Percentiles rank a stretch among this genome's conserved stretches.
Conservation (phyloP, 2,797 vertebrate genomes). For the Toxotes lorentzi region DNA sequence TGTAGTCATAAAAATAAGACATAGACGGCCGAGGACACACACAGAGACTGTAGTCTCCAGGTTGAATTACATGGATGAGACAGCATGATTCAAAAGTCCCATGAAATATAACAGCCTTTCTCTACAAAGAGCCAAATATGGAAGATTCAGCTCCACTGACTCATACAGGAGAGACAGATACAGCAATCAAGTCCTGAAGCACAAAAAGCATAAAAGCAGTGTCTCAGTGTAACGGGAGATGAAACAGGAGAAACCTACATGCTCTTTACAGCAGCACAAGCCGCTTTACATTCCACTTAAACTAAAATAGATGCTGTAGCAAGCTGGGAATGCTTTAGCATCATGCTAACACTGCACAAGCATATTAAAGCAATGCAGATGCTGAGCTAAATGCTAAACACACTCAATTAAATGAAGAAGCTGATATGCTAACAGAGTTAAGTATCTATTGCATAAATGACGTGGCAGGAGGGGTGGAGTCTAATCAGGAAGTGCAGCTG, state of each 20-base stretch:
- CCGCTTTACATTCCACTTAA: conserved; percentile 24
- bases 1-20: conserved; percentile 9
- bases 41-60: neutral
- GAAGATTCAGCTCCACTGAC: conserved; percentile 42
- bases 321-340: neutral
- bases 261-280: conserved; percentile 11
- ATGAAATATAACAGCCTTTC: conserved; percentile 30
- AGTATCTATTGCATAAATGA: conserved; percentile 5
- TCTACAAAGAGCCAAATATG: conserved; percentile 65
- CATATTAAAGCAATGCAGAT: neutral
- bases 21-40: neutral
- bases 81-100: neutral
- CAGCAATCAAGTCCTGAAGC: conserved; percentile 14
- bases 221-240: conserved; percentile 4
- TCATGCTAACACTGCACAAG: neutral
- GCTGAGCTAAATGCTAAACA: neutral
- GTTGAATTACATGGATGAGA: conserved; percentile 25
- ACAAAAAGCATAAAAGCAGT: neutral
- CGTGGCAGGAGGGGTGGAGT: conserved; percentile 59
- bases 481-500: conserved; percentile 67
- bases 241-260: conserved; percentile 10
- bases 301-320: conserved; percentile 29
- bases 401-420: neutral
- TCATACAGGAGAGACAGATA: conserved; percentile 22
- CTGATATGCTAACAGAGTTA: conserved; percentile 1